These are phyloP conservation scores for Cyclura pinguis DNA, from an alignment of 2,797 vertebrate species.

Conservation along the genomic window DNA sequence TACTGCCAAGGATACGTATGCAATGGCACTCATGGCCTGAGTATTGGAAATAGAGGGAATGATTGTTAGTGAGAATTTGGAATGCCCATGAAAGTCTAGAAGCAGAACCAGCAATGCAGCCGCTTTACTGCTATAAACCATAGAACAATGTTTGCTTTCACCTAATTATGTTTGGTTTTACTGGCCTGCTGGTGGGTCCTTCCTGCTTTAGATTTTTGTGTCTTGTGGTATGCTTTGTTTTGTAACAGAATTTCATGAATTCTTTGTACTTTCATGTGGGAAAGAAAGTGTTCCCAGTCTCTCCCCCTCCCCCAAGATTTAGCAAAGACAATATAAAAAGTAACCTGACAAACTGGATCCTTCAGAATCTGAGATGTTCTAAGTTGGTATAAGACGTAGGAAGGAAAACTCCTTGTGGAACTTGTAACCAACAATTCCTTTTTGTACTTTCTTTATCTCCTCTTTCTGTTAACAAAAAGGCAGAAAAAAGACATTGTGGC, in stretches of 20 bases:
- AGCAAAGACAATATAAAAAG: not conserved
- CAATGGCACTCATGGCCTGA: not conserved
- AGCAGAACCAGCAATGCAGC: not conserved
- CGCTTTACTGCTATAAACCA: not conserved
- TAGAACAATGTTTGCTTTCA: not conserved
- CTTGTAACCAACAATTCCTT: not conserved
- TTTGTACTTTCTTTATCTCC: too few relatives aligned
- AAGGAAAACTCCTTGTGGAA: conserved; percentile 53
- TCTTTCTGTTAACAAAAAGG: not conserved
- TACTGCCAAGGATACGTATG: not conserved
- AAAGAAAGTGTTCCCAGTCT: not conserved
- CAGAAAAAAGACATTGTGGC: not conserved
- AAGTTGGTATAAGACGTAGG: conserved; percentile 37
- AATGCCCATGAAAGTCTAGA: not conserved
- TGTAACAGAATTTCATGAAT: conserved; percentile 3
- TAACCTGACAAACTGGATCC: not conserved
- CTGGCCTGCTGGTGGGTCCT: not conserved
- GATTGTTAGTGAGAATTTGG: not conserved
- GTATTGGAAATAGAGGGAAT: not conserved
- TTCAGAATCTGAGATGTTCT: not conserved
- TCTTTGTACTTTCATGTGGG: not conserved
- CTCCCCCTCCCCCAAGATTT: too few relatives aligned
- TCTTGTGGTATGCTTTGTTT: not conserved
- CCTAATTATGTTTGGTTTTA: conserved; percentile 8
- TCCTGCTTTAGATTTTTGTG: not conserved